Conservation (phyloP, 2,113 vertebrate species). For the Malurus elegans region DNA sequence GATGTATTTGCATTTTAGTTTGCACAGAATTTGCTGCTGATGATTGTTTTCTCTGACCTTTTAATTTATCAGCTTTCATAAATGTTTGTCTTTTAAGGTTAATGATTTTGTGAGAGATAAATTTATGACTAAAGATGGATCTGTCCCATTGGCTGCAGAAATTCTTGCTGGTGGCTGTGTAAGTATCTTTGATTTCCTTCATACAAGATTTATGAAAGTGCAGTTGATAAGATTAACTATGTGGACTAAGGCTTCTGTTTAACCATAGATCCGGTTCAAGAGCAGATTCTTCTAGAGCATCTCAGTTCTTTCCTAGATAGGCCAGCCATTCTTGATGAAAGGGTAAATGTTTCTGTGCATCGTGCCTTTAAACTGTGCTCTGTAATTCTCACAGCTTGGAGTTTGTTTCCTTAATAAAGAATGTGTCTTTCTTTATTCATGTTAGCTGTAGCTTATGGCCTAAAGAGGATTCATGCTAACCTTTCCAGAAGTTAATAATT, state of each 20-base stretch:
- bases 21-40: background rate
- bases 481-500: slow-evolving; percentile 52
- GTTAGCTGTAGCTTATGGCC: background rate
- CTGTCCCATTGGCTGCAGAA: slow-evolving; percentile 79
- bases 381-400: background rate
- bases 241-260: slow-evolving; percentile 62
- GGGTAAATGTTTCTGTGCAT: slow-evolving; percentile 61
- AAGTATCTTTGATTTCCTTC: slow-evolving; percentile 70
- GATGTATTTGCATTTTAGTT: background rate
- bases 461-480: slow-evolving; percentile 39
- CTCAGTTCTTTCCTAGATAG: slow-evolving; percentile 56
- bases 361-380: slow-evolving; percentile 25
- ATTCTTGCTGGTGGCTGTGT: slow-evolving; percentile 87
- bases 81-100: slow-evolving; percentile 75
- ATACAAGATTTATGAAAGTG: background rate
- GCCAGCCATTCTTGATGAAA: slow-evolving; percentile 36
- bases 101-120: slow-evolving; percentile 91
- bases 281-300: slow-evolving; percentile 43
- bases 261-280: slow-evolving; percentile 51
- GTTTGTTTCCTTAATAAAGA: slow-evolving; percentile 37
- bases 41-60: slow-evolving; percentile 1
- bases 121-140: slow-evolving; percentile 77
- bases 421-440: slow-evolving; percentile 8
- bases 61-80: slow-evolving; percentile 20
- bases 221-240: background rate